Base-by-base conservation (phyloP, 2,888 invertebrate species). In the Creontiades dilutus region DNA sequence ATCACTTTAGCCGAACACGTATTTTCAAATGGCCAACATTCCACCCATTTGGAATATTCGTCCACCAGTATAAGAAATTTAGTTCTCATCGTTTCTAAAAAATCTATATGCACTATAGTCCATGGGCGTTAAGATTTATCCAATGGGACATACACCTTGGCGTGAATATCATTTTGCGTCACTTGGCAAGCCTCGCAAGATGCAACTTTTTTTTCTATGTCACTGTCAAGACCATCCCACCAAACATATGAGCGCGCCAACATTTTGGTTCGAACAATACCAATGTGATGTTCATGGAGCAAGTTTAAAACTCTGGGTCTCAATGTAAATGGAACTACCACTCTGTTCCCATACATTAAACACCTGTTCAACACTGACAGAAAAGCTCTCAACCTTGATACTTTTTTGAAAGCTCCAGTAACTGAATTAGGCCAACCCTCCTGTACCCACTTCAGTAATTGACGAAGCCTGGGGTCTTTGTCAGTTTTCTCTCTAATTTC, bases 171-270 rank as follows among this genome's bases (percentile, higher is more conserved):
- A 37, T 86, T 86, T 23, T 86, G 86, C 1, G 68, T 61, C 3
- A 28, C 16, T 37, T 86, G 86, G 16, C 86, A 86, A 13, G 61
- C 27, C 13, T 11, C 61, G 61, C 86, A 86, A 12, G 61, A 11
- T n/a, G 28, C 11, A 19, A 86, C 28, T 37, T 57, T 61, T 86
- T 61, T 61, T 28, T 57, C 68, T 16, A 86, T 86, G 46, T 86
- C 86, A 5, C 46, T 11, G 16, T 86, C 68, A 5, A 86, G 19
- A 11, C 86, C 86, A 2, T 28, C n/a, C 86, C 86, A 86, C 86
- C 61, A 86, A 37, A 86, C 86, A 28, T 61, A 86, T 3, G 86
- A 86, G 12, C 86, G 28, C 2, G 86, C 86, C 37, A 86, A 55
- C 61, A 86, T 27, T 19, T 86, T 86, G 27, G 57, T 86, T 14